Evolutionary conservation across 2,888 invertebrate genomes (phyloP), one percentile per base, ranked within the genome.

Genomic region (Synanthedon tipuliformis): DNA sequence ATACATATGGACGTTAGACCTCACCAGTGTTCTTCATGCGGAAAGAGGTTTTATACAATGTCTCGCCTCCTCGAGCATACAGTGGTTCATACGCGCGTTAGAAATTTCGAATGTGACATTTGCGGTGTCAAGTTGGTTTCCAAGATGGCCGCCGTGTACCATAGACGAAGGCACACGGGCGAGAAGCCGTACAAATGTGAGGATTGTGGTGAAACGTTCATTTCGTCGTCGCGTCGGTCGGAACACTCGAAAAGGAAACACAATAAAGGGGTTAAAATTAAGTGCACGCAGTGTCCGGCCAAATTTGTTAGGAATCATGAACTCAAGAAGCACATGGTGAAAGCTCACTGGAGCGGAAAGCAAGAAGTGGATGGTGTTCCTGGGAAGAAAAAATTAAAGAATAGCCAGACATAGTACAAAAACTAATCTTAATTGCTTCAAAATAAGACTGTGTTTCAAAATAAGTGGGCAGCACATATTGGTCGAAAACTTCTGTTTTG

Each of bases 71-170:
- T 85, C 0, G 88, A 88, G 55, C 90, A 90, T 53, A 75, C 76
- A 3, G 81, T 88, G 0, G 89, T 88, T 0, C 90, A 90, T 59
- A 88, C 89, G 0, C 74, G 88, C 12, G 87, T 72, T 50, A 72
- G 89, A 56, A 88, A 88, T 51, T 89, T 85, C 59, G 81, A 77
- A 57, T 90, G 90, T 55, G 84, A 88, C 53, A 76, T 89, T 51
- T 90, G 90, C 63, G 79, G 84, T 12, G 83, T 79, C 18, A 81
- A 77, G 63, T 63, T 87, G 0, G 85, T 85, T 2, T 76, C 84
- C 12, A 81, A 79, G 59, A 85, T 83, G 82, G 87, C 88, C 3
- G 78, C 77, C 1, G 77, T 83, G 1, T 86, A 88, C 59, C 88
- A 88, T 53, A 75, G 80, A 59, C 68, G 88, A 8, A 58, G 86